A percentile compares a stretch with the other conserved stretches of the same genome.
Evolutionary conservation across 2,797 vertebrate species (phyloP).

Genomic region (Centroberyx gerrardi): DNA sequence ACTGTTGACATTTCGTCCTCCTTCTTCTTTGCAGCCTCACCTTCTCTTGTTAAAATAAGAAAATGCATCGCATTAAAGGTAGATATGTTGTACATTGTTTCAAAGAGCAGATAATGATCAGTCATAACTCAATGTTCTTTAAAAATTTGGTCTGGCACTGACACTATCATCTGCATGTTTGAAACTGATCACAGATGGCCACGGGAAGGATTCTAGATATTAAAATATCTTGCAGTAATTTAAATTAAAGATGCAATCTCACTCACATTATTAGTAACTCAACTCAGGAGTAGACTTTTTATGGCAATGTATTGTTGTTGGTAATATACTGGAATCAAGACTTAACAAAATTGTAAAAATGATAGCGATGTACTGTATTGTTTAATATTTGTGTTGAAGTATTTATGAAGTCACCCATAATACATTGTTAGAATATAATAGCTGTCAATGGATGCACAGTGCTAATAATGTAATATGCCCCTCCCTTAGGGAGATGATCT

Average conservation of each 20-base stretch:
- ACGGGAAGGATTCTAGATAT: constrained; percentile 72
- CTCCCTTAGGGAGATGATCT: constrained; percentile 84
- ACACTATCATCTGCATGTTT: constrained; percentile 73
- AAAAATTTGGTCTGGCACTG: constrained; percentile 66
- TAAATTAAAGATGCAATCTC: constrained; percentile 84
- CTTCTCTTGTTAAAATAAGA: constrained; percentile 77
- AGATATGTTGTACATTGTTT: constrained; percentile 70
- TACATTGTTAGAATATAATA: constrained; percentile 78
- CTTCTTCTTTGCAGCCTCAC: constrained; percentile 76
- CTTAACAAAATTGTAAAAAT: constrained; percentile 55
- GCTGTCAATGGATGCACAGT: constrained; percentile 84
- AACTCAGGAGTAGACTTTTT: constrained; percentile 53
- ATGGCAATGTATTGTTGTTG: constrained; percentile 49
- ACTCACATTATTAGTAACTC: constrained; percentile 68
- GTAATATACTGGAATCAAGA: constrained; percentile 46
- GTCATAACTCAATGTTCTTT: constrained; percentile 78
- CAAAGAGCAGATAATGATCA: constrained; percentile 80
- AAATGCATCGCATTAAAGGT: constrained; percentile 65
- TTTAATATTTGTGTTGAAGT: constrained; percentile 66
- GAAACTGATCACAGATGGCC: constrained; percentile 75
- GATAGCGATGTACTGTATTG: constrained; percentile 41
- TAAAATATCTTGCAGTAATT: constrained; percentile 78
- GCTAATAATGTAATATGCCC: constrained; percentile 88
- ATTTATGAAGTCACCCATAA: constrained; percentile 81
- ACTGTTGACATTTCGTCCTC: constrained; percentile 90